Base-by-base conservation (phyloP, 1,140 invertebrate species). In the Calliopsis andreniformis region DNA sequence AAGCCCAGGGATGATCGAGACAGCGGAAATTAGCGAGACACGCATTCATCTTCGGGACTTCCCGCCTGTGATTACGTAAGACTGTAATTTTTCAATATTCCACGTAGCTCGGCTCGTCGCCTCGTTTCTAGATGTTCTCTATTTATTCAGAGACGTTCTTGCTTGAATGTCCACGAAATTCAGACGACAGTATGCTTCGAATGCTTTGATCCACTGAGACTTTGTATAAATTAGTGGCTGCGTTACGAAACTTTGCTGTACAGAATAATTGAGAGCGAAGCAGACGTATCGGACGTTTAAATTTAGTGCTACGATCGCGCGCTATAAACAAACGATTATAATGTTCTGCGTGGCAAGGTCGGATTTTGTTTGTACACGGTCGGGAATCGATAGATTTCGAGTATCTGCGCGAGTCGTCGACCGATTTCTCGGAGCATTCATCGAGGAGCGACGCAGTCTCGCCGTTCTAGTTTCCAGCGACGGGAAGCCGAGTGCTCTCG, bases 61-160 rank as follows among this genome's bases (percentile, higher is more conserved):
- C 82, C 67, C 63, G 80, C 20, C 68, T 43, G 51, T 61, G 68
- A 79, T 83, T 83, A 76, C 80, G 80, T 70, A 83, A 83, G 45
- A 47, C 43, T 28, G 49, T 70, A 69, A 79, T 83, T 83, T 83
- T 83, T 83, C 81, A 82, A 83, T 83, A 79, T 79, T 53, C 59
- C 20, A 20, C 67, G 35, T 73, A 30, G 51, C 80, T 83, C 70
- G 66, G 69, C 61, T 58, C 76, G 14, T 49, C 58, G 32, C 42
- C 56, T 66, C 39, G 25, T 32, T 45, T 4, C 20, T 16, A 39
- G 43, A 7, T 25, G 42, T 6, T 20, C 45, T 79, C 69, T 67
- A 16, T 77, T 76, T 64, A 59, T 32, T 59, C 49, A 61, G 56
- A 68, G 53, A 25, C 20, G 20, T 56, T 23, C 16, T 18, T 3